Percentiles rank a stretch among this genome's conserved stretches.
These are phyloP conservation scores for Habropoda laboriosa DNA, from an alignment of 1,140 invertebrate species.

Conservation along the genomic window DNA sequence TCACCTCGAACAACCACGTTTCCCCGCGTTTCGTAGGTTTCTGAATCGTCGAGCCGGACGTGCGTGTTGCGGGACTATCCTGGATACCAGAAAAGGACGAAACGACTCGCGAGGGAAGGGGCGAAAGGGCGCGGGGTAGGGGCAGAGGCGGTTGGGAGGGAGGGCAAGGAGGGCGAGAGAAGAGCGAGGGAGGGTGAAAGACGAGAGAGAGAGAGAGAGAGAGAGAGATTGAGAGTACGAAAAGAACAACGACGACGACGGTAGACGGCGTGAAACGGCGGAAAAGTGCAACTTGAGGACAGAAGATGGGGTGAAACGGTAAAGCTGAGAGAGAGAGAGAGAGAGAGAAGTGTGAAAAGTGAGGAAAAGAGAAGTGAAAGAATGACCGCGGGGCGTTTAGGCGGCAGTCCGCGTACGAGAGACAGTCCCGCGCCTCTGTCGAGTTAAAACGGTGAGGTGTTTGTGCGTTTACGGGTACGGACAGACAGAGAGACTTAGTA, in stretches of 20 bases:
- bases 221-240: constrained; percentile 31
- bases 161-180: background rate
- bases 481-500: constrained; percentile 42
- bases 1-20: constrained; percentile 59
- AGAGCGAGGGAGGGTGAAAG: background rate
- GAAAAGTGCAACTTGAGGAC: background rate
- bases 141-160: no score
- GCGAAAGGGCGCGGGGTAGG: background rate
- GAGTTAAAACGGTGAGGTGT: constrained; percentile 12
- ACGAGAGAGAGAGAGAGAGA: background rate
- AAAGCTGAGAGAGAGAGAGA: background rate
- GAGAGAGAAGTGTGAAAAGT: background rate
- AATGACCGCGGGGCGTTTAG: constrained; percentile 38
- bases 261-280: background rate
- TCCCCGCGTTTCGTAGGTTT: constrained; percentile 60
- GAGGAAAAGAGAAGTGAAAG: background rate
- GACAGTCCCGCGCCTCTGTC: constrained; percentile 9
- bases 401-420: constrained; percentile 28
- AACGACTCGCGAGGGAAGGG: constrained; percentile 28
- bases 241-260: constrained; percentile 19
- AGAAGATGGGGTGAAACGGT: no score
- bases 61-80: constrained; percentile 50
- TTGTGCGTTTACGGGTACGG: constrained; percentile 29
- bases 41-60: constrained; percentile 59
- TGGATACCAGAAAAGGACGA: constrained; percentile 52